Evolutionary conservation across 2,888 invertebrate species (phyloP), one percentile per base, ranked within the genome.

Genomic region (Encarsia formosa): DNA sequence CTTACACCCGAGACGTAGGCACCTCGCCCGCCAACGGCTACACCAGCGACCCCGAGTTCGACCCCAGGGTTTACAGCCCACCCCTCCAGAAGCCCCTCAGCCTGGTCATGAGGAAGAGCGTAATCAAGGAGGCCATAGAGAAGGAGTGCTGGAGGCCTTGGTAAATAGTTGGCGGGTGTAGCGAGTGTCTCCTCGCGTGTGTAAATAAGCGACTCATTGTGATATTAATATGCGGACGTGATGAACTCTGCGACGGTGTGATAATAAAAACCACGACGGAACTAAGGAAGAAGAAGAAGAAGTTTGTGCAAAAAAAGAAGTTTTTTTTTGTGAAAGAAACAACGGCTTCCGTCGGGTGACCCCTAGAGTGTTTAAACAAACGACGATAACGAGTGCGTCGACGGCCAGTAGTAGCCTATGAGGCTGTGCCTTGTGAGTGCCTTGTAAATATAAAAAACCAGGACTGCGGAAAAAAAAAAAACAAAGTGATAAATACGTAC

Each of bases 101-200:
- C 4, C 76, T 89, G 60, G 89, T 89, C 16, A 87, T 87, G 63
- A 82, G 77, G 49, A 75, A 76, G 56, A 57, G 57, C 44, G 57
- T 57, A 13, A 54, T 56, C 54, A 51, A 54, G 43, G 54, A 57
- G 32, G 23, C 49, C 15, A 78, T 80, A 56, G 87, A 86, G 65
- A 87, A 87, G 38, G 86, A 86, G 66, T 87, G 87, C 22, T 90
- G 90, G 89, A 79, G 89, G 66, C 89, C 89, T 3, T 90, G 89
- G 90, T 87, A 70, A 65, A 65, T 29, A 1, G 8, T 24, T 13
- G 20, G 47, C 58, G 66, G 68, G 64, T 66, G 44, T 40, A 26
- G 29, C 44, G 46, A 29, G 29, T 29, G 29, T 29, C 13, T 29
- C 13, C 13, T 29, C 29, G 8, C 13, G 29, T 9, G 13, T 13